Evolutionary conservation across 1,140 invertebrate genomes (phyloP), one percentile per base, ranked within the genome.

Genomic region (Geopemphigus sp.): DNA sequence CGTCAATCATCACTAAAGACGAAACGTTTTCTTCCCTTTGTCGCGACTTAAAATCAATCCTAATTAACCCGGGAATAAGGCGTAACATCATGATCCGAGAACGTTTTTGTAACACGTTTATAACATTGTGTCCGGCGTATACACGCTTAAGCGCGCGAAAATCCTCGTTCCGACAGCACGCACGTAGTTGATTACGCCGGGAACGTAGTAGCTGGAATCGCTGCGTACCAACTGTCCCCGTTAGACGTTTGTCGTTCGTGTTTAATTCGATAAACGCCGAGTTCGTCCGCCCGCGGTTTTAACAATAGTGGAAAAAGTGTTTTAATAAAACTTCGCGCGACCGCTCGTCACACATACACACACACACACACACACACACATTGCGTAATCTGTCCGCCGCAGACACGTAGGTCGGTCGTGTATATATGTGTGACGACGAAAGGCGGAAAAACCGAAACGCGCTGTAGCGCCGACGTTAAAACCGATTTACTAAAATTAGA

Each of bases 261-360:
- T 68, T 12, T 68, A 68, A 68, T 50, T 22, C 24, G 45, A 50
- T 68, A 50, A 50, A 50, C 66, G 15, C 64, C 4, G 0, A 8
- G 39, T 45, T 14, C 12, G 32, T 11, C 1, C 47, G 8, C 19
- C 63, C 22, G 19, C 32, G 32, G 19, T 64, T 64, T 26, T 68
- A 24, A 50, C n/a, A 50, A 50, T 47, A 50, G 14, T n/a, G 24
- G 14, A 15, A 68, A 68, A 68, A 47, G 64, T 17, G 64, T 47
- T 68, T 66, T 47, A 68, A 68, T 68, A 47, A 47, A 68, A 68
- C 22, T 68, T 47, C 24, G n/a, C 47, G 15, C n/a, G 39, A 45
- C 22, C 47, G 45, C 14, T 47, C 39, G 24, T 22, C n/a, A 47
- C 17, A 68, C 22, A 47, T 8, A 8, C 8, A 4, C 8, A 39